These are phyloP conservation scores for Pyralis farinalis DNA, from an alignment of 2,888 invertebrate species.

Conservation along the genomic window DNA sequence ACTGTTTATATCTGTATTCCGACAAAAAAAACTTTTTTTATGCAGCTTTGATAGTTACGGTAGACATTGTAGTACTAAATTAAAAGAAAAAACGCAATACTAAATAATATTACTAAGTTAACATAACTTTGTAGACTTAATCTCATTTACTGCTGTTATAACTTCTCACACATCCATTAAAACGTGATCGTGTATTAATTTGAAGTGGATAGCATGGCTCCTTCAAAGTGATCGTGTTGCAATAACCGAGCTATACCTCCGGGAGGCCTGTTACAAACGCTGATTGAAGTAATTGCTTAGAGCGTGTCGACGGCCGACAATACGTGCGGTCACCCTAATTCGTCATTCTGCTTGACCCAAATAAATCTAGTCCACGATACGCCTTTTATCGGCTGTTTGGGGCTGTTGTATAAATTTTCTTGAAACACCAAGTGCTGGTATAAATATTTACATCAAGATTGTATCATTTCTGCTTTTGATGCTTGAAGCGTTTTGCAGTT, in stretches of 20 bases:
- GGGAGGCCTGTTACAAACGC: conserved; percentile 4
- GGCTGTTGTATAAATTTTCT: neutral
- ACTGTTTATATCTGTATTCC: no score
- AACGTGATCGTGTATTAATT: neutral
- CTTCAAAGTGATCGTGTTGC: conserved; percentile 5
- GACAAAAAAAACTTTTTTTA: no score
- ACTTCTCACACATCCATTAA: neutral
- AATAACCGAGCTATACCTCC: conserved; percentile 1
- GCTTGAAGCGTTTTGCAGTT: neutral
- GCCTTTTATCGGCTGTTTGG: conserved; percentile 10
- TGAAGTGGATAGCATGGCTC: neutral
- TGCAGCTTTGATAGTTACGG: no score
- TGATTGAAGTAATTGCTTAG: conserved; percentile 8
- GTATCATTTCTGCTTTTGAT: neutral
- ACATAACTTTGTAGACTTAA: no score
- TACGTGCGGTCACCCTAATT: conserved; percentile 25
- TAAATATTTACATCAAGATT: neutral
- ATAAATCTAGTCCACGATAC: conserved; percentile 31
- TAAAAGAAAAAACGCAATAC: no score
- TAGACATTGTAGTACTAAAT: no score
- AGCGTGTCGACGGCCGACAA: neutral
- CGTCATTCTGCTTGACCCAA: conserved; percentile 37
- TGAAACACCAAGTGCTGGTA: neutral
- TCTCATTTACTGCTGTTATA: neutral
- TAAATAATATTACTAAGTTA: no score